phyloP scores from a whole-genome alignment of 2,797 vertebrate species.

The Rhodeus uyekii region DNA sequence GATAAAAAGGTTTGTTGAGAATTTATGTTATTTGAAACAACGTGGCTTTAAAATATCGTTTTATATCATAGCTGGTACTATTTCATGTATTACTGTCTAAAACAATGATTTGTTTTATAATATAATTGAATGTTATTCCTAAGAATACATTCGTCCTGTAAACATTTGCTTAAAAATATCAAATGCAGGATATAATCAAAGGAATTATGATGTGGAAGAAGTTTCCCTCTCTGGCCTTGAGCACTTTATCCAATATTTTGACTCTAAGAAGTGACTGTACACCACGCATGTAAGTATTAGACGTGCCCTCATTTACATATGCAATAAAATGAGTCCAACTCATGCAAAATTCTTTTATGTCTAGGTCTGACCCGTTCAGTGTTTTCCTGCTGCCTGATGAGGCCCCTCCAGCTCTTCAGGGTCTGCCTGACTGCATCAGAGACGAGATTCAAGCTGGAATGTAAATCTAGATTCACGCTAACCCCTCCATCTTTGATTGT shows the following conservation, averaged over 20 bases:
- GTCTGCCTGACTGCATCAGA: constrained; percentile 61
- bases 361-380: constrained; percentile 68
- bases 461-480: constrained; percentile 61
- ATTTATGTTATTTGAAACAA: background rate
- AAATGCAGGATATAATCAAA: constrained; percentile 79
- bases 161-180: background rate
- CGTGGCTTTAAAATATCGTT: background rate
- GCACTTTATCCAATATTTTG: constrained; percentile 61
- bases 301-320: constrained; percentile 8
- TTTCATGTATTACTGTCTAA: background rate
- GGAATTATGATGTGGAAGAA: constrained; percentile 85
- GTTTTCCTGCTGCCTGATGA: constrained; percentile 65
- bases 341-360: background rate
- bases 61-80: background rate
- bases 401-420: constrained; percentile 60
- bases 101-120: background rate
- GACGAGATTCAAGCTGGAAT: constrained; percentile 50
- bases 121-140: background rate
- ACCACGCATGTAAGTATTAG: constrained; percentile 71
- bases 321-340: background rate
- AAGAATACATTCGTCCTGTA: background rate
- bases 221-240: constrained; percentile 70
- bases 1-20: constrained; percentile 74
- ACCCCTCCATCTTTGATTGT: background rate
- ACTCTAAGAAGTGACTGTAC: constrained; percentile 47